phyloP scores from a whole-genome alignment of 2,888 invertebrate species.

The Limnephilus auricula region DNA sequence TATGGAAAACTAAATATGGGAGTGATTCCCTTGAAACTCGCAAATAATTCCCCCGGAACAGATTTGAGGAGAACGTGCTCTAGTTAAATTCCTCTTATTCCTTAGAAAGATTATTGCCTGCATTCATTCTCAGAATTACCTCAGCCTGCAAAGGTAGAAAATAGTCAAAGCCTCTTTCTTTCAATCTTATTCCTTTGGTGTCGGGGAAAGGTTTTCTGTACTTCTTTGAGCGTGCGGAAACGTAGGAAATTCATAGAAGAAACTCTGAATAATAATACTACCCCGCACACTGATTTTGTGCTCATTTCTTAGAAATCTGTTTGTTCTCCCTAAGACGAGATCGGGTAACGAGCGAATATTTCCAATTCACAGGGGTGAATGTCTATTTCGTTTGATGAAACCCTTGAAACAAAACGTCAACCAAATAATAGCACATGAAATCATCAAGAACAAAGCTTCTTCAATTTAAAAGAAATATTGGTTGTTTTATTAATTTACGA shows the following conservation, averaged over 20 bases:
- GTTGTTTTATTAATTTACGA: too few relatives aligned
- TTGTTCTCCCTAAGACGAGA: not conserved
- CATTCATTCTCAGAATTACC: constrained; percentile 19
- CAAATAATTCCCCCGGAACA: constrained; percentile 10
- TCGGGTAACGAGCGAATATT: not conserved
- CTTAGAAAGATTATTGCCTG: constrained; percentile 15
- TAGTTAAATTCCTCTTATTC: constrained; percentile 5
- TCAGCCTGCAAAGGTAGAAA: constrained; percentile 13
- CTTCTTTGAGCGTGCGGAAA: not conserved
- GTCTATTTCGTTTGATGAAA: not conserved
- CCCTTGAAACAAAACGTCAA: not conserved
- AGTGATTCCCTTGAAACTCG: not conserved
- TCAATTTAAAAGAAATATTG: too few relatives aligned
- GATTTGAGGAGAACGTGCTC: constrained; percentile 6
- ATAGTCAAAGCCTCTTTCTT: constrained; percentile 10
- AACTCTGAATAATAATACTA: not conserved
- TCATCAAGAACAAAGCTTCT: not conserved
- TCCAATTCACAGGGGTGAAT: not conserved
- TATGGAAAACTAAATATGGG: not conserved
- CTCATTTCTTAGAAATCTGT: not conserved
- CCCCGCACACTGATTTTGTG: not conserved
- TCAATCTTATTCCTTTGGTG: constrained; percentile 20
- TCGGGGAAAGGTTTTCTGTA: not conserved
- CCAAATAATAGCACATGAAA: not conserved
- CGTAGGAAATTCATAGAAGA: not conserved